Percentiles rank a stretch among this genome's conserved stretches.
These are phyloP conservation scores for Anagrus nilaparvatae DNA, from an alignment of 1,140 invertebrate genomes.

Conservation along the genomic window DNA sequence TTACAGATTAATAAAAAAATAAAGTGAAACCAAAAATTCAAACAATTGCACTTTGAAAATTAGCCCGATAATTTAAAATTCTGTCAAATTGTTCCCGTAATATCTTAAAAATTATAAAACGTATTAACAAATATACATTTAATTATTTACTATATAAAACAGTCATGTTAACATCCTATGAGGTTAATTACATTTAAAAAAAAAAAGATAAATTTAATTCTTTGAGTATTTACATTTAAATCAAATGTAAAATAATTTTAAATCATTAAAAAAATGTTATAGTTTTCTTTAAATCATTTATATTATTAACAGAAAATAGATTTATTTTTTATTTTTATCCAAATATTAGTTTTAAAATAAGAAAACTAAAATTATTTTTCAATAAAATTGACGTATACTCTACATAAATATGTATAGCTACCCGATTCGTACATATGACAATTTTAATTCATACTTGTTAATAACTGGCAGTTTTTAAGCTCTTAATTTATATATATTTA, in stretches of 20 bases:
- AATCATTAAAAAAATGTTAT: too few species aligned
- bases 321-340: too few species aligned
- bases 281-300: too few species aligned
- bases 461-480: too few species aligned
- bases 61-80: background rate
- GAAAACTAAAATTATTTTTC: too few species aligned
- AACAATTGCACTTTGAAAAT: background rate
- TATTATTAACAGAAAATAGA: too few species aligned
- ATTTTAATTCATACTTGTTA: too few species aligned
- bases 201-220: constrained; percentile 7
- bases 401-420: too few species aligned
- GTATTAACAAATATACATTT: constrained; percentile 40
- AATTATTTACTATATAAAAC: constrained; percentile 16
- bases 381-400: too few species aligned
- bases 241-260: background rate
- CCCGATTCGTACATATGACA: too few species aligned
- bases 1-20: constrained; percentile 2
- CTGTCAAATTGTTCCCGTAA: constrained; percentile 8
- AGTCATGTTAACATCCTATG: background rate
- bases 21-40: constrained; percentile 17
- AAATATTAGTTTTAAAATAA: too few species aligned
- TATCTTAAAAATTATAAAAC: constrained; percentile 34
- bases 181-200: background rate
- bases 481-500: too few species aligned
- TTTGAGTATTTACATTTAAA: constrained; percentile 1